phyloP scores from a whole-genome alignment of 2,113 vertebrate genomes.

The Pholis gunnellus region DNA sequence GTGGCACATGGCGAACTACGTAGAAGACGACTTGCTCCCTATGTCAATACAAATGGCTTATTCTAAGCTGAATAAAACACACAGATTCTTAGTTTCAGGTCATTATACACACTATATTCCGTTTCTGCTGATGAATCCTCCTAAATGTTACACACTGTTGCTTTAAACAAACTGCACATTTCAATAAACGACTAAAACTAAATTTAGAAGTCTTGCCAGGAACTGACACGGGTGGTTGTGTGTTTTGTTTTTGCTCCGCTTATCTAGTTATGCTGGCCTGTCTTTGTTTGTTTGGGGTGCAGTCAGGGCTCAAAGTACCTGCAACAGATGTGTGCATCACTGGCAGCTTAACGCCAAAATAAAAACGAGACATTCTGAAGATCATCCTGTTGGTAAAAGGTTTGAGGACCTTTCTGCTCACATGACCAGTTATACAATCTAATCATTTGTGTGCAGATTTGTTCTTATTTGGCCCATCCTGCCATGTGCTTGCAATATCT shows the following conservation, averaged over 20 bases:
- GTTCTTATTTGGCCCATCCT: neutral
- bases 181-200: neutral
- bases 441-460: neutral
- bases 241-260: constrained; percentile 5
- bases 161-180: neutral
- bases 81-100: no score
- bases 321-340: neutral
- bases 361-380: neutral
- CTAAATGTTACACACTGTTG: neutral
- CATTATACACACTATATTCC: no score
- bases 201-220: no score
- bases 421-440: neutral
- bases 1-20: no score
- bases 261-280: neutral
- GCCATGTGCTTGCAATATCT: neutral
- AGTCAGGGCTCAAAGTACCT: constrained; percentile 33
- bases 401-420: neutral
- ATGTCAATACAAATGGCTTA: no score
- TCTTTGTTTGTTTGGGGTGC: constrained; percentile 4
- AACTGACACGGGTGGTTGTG: neutral
- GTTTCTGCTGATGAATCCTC: no score
- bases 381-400: neutral
- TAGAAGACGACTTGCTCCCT: no score
- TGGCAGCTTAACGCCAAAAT: constrained; percentile 3
- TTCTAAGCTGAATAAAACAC: no score